Base-by-base conservation (phyloP, 2,113 vertebrate species). In the Nothoprocta pentlandii region DNA sequence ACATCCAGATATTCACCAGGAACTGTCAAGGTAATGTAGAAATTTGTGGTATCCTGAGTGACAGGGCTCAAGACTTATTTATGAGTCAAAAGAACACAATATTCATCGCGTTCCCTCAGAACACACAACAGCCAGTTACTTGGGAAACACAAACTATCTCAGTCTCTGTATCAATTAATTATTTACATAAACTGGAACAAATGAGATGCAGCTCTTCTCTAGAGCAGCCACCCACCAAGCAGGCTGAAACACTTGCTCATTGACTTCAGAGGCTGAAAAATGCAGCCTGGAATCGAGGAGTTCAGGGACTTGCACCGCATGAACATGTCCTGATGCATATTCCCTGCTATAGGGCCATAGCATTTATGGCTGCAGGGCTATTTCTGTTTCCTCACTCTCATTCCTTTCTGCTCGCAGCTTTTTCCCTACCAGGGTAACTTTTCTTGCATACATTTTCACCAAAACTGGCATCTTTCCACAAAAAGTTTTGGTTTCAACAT, bases 361-460 rank as follows among this genome's bases (percentile, higher is more conserved):
- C 53, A 28, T 7, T 85, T 42, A 39, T 0, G 4, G 47, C 39
- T 58, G 3, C 0, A 0, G 2, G 7, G 11, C 1, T 49, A 42
- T 16, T 79, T 78, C 20, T 67, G 16, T 71, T 16, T 84, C 42
- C 23, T 82, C n/a, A 39, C 26, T 25, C 20, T 44, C 14, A 9
- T 71, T n/a, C 16, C 23, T 21, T 28, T 73, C 47, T 71, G 34
- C 22, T 32, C 41, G 67, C 34, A 22, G 12, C 14, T 64, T 90
- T 83, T 47, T 51, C 64, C 19, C 64, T 34, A 32, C 25, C 32
- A 34, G 5, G 0, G 0, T 63, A 51, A 54, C 11, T 34, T 66
- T 26, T 80, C n/a, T n/a, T 88, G 12, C 22, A 7, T 28, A 34
- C 9, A 66, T 67, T 32, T 89, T 64, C 44, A 42, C 63, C 49